These are phyloP conservation scores for Serrognathus titanus DNA, from an alignment of 2,888 invertebrate genomes.

Conservation along the genomic window DNA sequence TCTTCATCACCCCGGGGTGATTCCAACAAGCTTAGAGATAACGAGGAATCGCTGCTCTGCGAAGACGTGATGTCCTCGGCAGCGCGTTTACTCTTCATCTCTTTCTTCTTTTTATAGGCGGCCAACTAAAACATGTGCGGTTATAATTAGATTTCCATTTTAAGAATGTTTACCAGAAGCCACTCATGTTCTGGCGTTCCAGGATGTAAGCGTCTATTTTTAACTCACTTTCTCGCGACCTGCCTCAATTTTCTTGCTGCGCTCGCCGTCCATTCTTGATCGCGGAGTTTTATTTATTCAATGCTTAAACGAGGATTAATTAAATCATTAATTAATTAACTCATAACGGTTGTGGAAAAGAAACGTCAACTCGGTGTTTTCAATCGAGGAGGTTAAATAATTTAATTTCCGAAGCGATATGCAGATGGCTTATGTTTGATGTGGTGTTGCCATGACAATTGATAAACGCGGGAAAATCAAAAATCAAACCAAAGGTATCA, in stretches of 20 bases:
- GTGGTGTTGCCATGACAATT: no score
- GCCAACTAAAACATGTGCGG: constrained; percentile 14
- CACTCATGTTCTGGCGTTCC: background rate
- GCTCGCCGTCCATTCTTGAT: constrained; percentile 11
- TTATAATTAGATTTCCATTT: constrained; percentile 12
- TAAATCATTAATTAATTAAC: no score
- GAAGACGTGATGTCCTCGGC: constrained; percentile 12
- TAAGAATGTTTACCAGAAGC: background rate
- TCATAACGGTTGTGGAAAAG: no score
- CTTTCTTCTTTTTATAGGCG: constrained; percentile 15
- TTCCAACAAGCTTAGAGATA: constrained; percentile 8
- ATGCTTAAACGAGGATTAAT: no score
- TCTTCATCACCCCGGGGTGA: background rate
- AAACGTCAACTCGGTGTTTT: no score
- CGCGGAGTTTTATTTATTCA: no score
- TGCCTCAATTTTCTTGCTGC: constrained; percentile 14
- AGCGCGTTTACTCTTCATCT: constrained; percentile 7
- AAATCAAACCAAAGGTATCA: no score
- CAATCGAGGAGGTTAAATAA: no score
- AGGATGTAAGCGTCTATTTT: constrained; percentile 14
- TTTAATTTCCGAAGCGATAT: no score
- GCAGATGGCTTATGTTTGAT: no score
- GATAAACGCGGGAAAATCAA: no score
- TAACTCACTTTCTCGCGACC: constrained; percentile 19
- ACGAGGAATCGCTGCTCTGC: constrained; percentile 19